Percentiles rank a stretch among this genome's conserved stretches.
These are phyloP conservation scores for Nowickia ferox DNA, from an alignment of 2,888 invertebrate species.

Conservation along the genomic window DNA sequence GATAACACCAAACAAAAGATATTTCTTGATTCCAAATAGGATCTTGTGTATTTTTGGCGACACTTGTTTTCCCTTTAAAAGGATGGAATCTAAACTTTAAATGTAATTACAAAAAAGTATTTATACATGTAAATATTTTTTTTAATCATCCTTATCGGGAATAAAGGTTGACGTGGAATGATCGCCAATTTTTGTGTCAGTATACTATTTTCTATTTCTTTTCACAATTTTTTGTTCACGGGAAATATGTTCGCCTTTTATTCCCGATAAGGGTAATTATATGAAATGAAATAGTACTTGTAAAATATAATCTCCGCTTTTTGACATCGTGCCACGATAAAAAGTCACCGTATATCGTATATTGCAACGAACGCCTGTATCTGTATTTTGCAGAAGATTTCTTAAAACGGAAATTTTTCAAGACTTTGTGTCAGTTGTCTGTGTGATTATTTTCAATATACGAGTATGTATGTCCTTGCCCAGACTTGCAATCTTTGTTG, in stretches of 20 bases:
- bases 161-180: too few relatives aligned
- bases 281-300: conserved; percentile 77
- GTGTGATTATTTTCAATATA: background rate
- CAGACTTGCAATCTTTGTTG: too few relatives aligned
- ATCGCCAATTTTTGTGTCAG: too few relatives aligned
- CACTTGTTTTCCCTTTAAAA: conserved; percentile 87
- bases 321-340: conserved; percentile 84
- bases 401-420: conserved; percentile 64
- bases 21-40: conserved; percentile 91
- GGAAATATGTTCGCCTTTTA: too few relatives aligned
- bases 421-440: background rate
- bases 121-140: conserved; percentile 18
- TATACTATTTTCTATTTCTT: too few relatives aligned
- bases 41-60: conserved; percentile 85
- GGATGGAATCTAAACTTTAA: conserved; percentile 77
- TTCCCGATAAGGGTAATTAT: too few relatives aligned
- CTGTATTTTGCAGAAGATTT: conserved; percentile 77
- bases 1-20: conserved; percentile 91
- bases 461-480: too few relatives aligned
- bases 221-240: too few relatives aligned
- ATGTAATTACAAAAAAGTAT: conserved; percentile 12
- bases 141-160: too few relatives aligned
- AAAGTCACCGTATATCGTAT: conserved; percentile 85
- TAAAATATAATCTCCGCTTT: conserved; percentile 79
- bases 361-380: conserved; percentile 75